phyloP scores from a whole-genome alignment of 2,888 invertebrate species.

The Diloba caeruleocephala region DNA sequence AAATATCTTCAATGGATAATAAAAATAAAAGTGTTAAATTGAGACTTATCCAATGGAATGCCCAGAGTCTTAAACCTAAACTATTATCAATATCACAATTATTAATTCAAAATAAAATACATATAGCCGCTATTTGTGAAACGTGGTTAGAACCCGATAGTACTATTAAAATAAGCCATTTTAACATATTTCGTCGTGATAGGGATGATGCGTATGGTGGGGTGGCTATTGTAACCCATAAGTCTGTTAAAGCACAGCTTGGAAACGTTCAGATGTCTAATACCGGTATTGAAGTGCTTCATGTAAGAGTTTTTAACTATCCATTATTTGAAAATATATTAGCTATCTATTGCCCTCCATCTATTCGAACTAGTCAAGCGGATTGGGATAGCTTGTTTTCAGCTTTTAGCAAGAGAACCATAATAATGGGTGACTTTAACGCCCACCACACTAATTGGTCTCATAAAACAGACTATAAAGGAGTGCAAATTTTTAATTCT shows the following conservation, averaged over 20 bases:
- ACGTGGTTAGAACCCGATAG: not conserved
- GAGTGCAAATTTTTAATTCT: not conserved
- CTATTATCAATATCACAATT: not conserved
- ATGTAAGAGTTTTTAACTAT: too few species aligned
- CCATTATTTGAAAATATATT: too few species aligned
- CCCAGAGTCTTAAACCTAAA: not conserved
- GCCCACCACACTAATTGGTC: constrained; percentile 1
- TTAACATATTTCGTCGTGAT: constrained; percentile 1
- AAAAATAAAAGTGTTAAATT: not conserved
- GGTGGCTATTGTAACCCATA: too few species aligned
- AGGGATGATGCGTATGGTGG: not conserved
- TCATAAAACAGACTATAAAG: not conserved
- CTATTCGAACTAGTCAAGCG: too few species aligned
- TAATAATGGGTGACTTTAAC: not conserved
- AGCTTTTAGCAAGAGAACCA: too few species aligned
- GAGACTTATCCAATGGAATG: constrained; percentile 4
- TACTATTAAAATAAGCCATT: not conserved
- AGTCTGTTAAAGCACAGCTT: too few species aligned
- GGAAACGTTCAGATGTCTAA: too few species aligned
- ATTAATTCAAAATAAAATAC: not conserved
- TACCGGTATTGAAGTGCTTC: too few species aligned
- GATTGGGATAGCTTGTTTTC: too few species aligned
- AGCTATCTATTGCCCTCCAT: too few species aligned
- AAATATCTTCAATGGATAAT: too few species aligned
- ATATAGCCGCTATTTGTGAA: constrained; percentile 1